A percentile compares a stretch with the other conserved stretches of the same genome.
phyloP scores from a whole-genome alignment of 2,888 invertebrate genomes.

The Tholera decimalis region DNA sequence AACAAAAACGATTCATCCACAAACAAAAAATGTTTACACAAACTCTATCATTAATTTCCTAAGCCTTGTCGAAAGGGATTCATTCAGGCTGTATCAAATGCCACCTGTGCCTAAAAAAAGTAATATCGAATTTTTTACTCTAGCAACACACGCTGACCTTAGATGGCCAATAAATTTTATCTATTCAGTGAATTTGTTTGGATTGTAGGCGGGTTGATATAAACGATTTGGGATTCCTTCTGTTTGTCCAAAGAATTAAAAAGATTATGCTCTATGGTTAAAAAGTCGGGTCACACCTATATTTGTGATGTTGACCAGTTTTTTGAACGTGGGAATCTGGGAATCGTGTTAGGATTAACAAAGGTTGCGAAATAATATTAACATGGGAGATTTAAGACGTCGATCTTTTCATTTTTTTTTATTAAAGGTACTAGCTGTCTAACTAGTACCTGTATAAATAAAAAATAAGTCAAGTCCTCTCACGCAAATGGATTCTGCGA shows the following conservation, averaged over 20 bases:
- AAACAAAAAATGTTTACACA: slow-evolving; percentile 86
- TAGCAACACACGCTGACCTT: slow-evolving; percentile 70
- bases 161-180: slow-evolving; percentile 86
- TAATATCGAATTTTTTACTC: slow-evolving; percentile 65
- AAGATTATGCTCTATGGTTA: slow-evolving; percentile 64
- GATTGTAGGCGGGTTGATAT: slow-evolving; percentile 85
- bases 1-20: slow-evolving; percentile 63
- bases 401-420: neutral
- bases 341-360: slow-evolving; percentile 40
- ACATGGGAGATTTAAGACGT: too few relatives aligned
- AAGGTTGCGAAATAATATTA: slow-evolving; percentile 26
- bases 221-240: slow-evolving; percentile 65
- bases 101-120: slow-evolving; percentile 67
- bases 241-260: slow-evolving; percentile 74
- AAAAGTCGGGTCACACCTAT: slow-evolving; percentile 70
- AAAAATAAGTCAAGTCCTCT: too few relatives aligned
- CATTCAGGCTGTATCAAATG: slow-evolving; percentile 60
- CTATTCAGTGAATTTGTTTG: slow-evolving; percentile 87
- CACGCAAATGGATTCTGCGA: too few relatives aligned
- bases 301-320: slow-evolving; percentile 61
- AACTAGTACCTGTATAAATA: too few relatives aligned
- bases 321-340: slow-evolving; percentile 65
- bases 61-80: slow-evolving; percentile 60
- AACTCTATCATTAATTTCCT: slow-evolving; percentile 80
- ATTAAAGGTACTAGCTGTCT: neutral